Conservation (phyloP, 2,888 invertebrate species). For the Norana najaformis region DNA sequence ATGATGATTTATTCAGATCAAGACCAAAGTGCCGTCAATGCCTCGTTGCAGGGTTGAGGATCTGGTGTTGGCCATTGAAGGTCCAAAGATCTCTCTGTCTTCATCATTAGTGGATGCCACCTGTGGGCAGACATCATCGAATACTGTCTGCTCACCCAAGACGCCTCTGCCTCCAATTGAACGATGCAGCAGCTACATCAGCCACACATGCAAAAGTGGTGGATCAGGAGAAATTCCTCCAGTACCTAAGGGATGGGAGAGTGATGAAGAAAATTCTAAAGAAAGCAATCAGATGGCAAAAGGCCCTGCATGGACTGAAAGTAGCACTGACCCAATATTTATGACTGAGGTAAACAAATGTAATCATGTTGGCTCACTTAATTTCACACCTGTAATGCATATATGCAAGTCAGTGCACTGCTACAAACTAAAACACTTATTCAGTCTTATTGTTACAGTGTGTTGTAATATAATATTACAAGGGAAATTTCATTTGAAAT, state of each 20-base stretch:
- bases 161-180: constrained; percentile 13
- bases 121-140: not conserved
- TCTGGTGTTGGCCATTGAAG: not conserved
- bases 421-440: too few relatives aligned
- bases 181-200: not conserved
- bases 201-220: not conserved
- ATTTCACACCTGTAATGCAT: not conserved
- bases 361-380: not conserved
- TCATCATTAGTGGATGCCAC: not conserved
- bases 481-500: too few relatives aligned
- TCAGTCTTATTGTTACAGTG: too few relatives aligned
- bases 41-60: not conserved
- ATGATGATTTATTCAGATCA: constrained; percentile 8
- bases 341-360: not conserved
- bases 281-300: not conserved
- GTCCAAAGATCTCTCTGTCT: not conserved
- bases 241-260: not conserved
- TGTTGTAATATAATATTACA: too few relatives aligned
- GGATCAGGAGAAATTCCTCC: not conserved
- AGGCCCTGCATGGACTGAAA: not conserved
- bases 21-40: constrained; percentile 5
- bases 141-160: not conserved
- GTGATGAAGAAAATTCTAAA: not conserved
- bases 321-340: constrained; percentile 13
- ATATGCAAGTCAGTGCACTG: not conserved